phyloP scores from a whole-genome alignment of 30 jellyfish, hydroid and myxozoan genomes.

The Morbakka virulenta region DNA sequence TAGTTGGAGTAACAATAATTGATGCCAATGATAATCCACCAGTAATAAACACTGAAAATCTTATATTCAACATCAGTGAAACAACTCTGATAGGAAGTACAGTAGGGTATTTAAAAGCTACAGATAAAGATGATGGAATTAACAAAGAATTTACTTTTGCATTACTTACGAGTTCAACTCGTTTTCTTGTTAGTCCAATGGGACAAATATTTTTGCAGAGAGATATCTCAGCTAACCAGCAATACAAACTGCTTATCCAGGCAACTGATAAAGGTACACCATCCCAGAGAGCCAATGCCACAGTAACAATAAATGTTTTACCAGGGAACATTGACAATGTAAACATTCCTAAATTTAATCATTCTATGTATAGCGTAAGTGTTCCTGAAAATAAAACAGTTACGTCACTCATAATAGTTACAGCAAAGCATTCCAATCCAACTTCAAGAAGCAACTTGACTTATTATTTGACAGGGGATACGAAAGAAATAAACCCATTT shows the following conservation, averaged over 20 bases:
- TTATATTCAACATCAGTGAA: conserved; percentile 4
- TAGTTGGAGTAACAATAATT: conserved; percentile 42
- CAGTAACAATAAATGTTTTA: conserved; percentile 42
- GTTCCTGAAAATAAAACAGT: not conserved
- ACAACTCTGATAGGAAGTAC: not conserved
- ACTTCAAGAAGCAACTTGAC: conserved; percentile 17
- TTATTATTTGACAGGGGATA: conserved; percentile 22
- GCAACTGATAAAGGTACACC: not conserved
- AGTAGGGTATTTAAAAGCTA: not conserved
- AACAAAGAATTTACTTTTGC: conserved; percentile 54
- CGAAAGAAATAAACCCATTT: conserved; percentile 41
- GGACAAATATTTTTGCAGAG: conserved; percentile 59
- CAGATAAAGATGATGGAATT: conserved; percentile 31
- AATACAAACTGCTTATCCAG: not conserved
- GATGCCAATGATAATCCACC: conserved; percentile 90
- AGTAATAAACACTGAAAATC: conserved; percentile 12
- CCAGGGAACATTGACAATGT: conserved; percentile 41
- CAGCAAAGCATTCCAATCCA: conserved; percentile 44
- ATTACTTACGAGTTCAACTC: conserved; percentile 13
- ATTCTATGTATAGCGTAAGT: not conserved
- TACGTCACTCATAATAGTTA: conserved; percentile 6
- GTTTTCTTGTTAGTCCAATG: conserved; percentile 48
- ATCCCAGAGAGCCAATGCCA: conserved; percentile 34
- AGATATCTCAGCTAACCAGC: not conserved
- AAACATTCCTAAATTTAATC: not conserved